Evolutionary conservation across 2,888 invertebrate species (phyloP).

Genomic region (Phalangium opilio): DNA sequence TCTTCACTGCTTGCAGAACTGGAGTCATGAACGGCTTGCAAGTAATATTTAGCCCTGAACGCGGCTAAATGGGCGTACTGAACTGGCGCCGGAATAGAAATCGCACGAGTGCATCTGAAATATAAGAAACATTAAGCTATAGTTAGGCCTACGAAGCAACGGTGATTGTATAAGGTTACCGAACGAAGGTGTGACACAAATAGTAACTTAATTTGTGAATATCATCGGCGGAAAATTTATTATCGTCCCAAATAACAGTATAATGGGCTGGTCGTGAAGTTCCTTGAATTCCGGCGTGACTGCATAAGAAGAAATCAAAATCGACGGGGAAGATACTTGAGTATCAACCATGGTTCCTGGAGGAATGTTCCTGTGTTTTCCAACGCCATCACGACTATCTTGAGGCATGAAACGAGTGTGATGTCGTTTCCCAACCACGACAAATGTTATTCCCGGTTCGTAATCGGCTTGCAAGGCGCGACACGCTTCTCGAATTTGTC

Average conservation of each 20-base stretch:
- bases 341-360: constrained; percentile 79
- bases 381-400: constrained; percentile 19
- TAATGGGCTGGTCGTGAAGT: constrained; percentile 20
- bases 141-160: too few species aligned
- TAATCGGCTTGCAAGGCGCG: constrained; percentile 37
- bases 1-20: too few species aligned
- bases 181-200: constrained; percentile 24
- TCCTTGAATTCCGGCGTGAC: constrained; percentile 40
- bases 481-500: constrained; percentile 48
- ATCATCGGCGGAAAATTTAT: constrained; percentile 18
- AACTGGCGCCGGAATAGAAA: constrained; percentile 27
- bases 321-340: constrained; percentile 66
- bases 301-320: constrained; percentile 73
- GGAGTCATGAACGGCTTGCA: too few species aligned
- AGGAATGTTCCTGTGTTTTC: constrained; percentile 47
- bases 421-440: constrained; percentile 92
- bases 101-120: constrained; percentile 21
- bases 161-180: too few species aligned
- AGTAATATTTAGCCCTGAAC: constrained; percentile 11
- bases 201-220: constrained; percentile 21
- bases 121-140: too few species aligned
- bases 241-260: constrained; percentile 21
- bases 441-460: constrained; percentile 66
- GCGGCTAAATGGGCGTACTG: constrained; percentile 23
- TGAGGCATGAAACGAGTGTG: constrained; percentile 50